Base-by-base conservation (phyloP, 1,140 invertebrate species). In the Macrotrachela quadricornifera region DNA sequence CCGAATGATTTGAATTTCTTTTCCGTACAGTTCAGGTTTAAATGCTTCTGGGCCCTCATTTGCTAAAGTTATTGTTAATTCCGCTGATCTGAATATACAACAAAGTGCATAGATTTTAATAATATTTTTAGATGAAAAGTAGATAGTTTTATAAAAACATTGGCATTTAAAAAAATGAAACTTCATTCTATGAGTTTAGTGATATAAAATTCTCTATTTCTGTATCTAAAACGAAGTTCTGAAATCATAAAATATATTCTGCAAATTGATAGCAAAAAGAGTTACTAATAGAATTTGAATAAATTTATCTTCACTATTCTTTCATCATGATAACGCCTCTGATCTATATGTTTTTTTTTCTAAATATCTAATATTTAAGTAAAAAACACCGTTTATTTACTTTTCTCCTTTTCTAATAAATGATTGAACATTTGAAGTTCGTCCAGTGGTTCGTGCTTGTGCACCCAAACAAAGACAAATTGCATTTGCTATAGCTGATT, bases 401-500 rank as follows among this genome's bases (percentile, higher is more conserved):
- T 2, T 30, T 60, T 70, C 69, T 38, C 70, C 70, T 46, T 37
- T 59, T 56, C 72, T 69, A 16, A 74, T 65, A 53, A 74, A 74
- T 79, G 81, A 75, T 72, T 81, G 79, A 10, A 87, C 66, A 57
- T 75, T 79, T 50, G 61, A 74, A 43, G 81, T 84, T 59, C 87
- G 72, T 61, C 78, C 81, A 0, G 87, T 91, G 6, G 69, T 64
- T 15, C 71, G 73, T 1, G 86, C 83, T 62, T 76, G 80, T 12
- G 79, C 81, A 38, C 87, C 87, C 6, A 95, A 72, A 0, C 81
- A 87, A 46, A 94, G 71, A 4, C 86, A 77, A 11, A 94, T 66
- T 1, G 81, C 87, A 30, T 83, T 82, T 16, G 92, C 71, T 57
- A 94, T 78, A 13, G 88, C 87, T 77, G 85, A 91, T 73, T 95